Evolutionary conservation across 92 coral and sea anemone species (phyloP).

Genomic region (Umimayanthus chanpuru): DNA sequence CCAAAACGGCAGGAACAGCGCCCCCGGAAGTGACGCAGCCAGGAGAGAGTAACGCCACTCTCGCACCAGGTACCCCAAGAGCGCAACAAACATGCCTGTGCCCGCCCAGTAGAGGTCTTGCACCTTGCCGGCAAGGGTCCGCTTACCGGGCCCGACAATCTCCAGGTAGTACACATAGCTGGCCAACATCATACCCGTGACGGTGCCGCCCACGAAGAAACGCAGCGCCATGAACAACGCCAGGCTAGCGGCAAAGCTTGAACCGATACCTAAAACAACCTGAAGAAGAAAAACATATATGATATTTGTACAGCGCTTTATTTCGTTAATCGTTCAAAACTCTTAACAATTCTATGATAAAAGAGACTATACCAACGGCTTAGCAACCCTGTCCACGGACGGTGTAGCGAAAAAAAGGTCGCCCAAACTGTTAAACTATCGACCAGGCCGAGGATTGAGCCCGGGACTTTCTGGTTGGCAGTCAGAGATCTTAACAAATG

Average conservation of each 20-base stretch:
- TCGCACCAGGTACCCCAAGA: constrained; percentile 22
- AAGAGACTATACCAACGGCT: too few species aligned
- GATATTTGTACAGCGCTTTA: too few species aligned
- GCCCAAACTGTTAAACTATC: too few species aligned
- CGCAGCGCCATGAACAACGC: constrained; percentile 21
- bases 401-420: too few species aligned
- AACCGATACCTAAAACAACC: constrained; percentile 19
- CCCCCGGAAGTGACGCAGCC: constrained; percentile 26
- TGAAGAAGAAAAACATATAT: not conserved
- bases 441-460: too few species aligned
- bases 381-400: too few species aligned
- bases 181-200: constrained; percentile 16
- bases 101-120: constrained; percentile 29
- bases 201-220: constrained; percentile 37
- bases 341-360: too few species aligned
- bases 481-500: too few species aligned
- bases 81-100: constrained; percentile 32
- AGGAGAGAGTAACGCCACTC: constrained; percentile 38
- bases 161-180: constrained; percentile 31
- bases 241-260: constrained; percentile 18
- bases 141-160: constrained; percentile 23
- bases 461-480: too few species aligned
- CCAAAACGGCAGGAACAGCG: constrained; percentile 29
- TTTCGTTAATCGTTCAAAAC: too few species aligned
- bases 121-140: constrained; percentile 36